These are phyloP conservation scores for Euwallacea similis DNA, from an alignment of 1,140 invertebrate species.

Conservation along the genomic window DNA sequence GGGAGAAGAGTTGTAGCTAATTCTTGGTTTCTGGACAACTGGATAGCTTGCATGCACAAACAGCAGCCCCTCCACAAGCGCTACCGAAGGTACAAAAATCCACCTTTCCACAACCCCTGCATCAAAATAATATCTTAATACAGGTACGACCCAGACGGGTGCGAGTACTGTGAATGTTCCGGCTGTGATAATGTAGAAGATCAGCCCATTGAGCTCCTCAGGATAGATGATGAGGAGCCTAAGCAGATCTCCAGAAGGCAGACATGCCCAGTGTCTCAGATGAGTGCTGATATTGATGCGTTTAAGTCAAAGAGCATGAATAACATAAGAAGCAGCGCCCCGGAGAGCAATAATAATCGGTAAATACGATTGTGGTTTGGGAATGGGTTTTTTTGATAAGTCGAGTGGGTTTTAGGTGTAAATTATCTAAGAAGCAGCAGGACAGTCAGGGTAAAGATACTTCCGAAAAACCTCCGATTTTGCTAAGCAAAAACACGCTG, in stretches of 20 bases:
- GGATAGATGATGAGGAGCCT: conserved; percentile 73
- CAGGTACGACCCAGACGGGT: conserved; percentile 58
- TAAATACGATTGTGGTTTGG: not conserved
- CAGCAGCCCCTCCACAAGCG: conserved; percentile 53
- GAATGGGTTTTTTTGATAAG: not conserved
- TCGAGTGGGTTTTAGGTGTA: not conserved
- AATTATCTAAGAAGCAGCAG: not conserved
- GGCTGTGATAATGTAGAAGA: conserved; percentile 69
- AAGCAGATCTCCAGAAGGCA: conserved; percentile 56
- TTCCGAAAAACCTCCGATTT: not conserved
- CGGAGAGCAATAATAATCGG: conserved; percentile 59
- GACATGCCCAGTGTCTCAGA: conserved; percentile 58
- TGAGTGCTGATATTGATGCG: conserved; percentile 55
- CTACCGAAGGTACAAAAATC: conserved; percentile 5
- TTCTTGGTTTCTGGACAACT: conserved; percentile 80
- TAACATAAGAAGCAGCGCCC: conserved; percentile 72
- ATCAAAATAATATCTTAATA: not conserved
- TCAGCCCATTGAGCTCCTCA: conserved; percentile 84
- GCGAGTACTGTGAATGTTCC: conserved; percentile 63
- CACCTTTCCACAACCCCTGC: not conserved
- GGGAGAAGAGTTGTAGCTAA: conserved; percentile 61
- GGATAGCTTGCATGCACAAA: conserved; percentile 65
- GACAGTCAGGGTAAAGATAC: not conserved
- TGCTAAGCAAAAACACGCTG: conserved; percentile 39
- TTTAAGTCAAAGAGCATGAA: conserved; percentile 79